These are phyloP conservation scores for Dilophus febrilis DNA, from an alignment of 2,888 invertebrate genomes.

Conservation along the genomic window DNA sequence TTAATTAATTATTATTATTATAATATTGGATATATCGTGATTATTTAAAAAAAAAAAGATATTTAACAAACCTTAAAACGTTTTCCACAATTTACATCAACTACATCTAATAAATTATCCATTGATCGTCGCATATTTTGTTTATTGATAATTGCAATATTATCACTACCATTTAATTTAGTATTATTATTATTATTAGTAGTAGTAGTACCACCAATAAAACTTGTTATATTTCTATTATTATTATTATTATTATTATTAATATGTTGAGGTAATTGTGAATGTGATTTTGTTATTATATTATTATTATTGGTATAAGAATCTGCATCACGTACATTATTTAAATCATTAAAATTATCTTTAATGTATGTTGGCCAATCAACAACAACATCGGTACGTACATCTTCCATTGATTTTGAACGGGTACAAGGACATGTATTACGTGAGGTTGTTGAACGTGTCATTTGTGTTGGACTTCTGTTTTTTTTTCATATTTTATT, in stretches of 20 bases:
- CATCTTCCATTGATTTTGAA: slow-evolving; percentile 56
- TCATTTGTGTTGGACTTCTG: slow-evolving; percentile 4
- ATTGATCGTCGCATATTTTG: slow-evolving; percentile 6
- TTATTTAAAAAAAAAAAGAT: too few species aligned
- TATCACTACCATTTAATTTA: too few species aligned
- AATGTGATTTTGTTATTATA: too few species aligned
- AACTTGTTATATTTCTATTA: too few species aligned
- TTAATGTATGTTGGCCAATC: slow-evolving; percentile 21
- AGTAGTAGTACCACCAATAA: too few species aligned
- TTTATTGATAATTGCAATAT: neutral
- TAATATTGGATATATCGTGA: too few species aligned
- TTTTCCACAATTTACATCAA: slow-evolving; percentile 5
- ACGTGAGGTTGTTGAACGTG: neutral
- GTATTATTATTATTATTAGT: too few species aligned
- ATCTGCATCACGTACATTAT: neutral
- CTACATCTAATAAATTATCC: slow-evolving; percentile 8
- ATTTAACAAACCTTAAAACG: slow-evolving; percentile 7
- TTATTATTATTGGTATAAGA: neutral
- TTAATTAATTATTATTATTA: too few species aligned
- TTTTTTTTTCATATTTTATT: neutral
- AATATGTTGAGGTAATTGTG: too few species aligned
- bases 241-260: too few species aligned
- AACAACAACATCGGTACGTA: slow-evolving; percentile 39
- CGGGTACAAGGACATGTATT: slow-evolving; percentile 18
- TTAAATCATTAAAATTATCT: slow-evolving; percentile 4